Conservation (phyloP, 2,888 invertebrate genomes). For the Stenotaenia linearis region DNA sequence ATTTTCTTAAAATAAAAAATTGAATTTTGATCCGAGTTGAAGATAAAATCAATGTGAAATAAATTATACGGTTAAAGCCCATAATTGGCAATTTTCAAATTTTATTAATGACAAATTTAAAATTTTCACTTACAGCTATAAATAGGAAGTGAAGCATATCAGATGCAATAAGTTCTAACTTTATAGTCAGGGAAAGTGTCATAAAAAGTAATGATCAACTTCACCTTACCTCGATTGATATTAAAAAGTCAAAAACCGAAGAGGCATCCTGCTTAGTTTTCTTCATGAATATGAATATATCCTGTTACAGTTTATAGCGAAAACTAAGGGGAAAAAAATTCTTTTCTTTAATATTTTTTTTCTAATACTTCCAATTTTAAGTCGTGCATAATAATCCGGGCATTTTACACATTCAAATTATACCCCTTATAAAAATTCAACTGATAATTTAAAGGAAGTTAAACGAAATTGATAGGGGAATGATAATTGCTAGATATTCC, state of each 20-base stretch:
- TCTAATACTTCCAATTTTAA: not conserved
- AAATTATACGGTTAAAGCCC: too few species aligned
- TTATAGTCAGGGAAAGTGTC: not conserved
- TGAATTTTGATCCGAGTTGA: not conserved
- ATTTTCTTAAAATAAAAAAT: too few species aligned
- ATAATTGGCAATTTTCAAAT: too few species aligned
- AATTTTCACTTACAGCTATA: not conserved
- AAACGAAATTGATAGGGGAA: not conserved
- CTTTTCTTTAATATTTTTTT: not conserved
- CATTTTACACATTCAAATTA: slow-evolving; percentile 1
- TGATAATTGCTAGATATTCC: not conserved
- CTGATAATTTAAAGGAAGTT: not conserved
- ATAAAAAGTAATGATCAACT: not conserved
- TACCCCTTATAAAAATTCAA: not conserved
- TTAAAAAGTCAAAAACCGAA: slow-evolving; percentile 13
- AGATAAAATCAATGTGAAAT: not conserved
- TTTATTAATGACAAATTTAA: too few species aligned
- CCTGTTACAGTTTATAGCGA: slow-evolving; percentile 12
- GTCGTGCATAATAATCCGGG: not conserved
- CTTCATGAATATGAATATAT: slow-evolving; percentile 26
- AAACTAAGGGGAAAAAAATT: not conserved
- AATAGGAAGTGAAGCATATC: not conserved
- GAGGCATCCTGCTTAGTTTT: slow-evolving; percentile 14
- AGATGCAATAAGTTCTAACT: not conserved
- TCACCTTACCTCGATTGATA: not conserved